phyloP scores from a whole-genome alignment of 1,140 invertebrate genomes.

The Drosophila azteca region DNA sequence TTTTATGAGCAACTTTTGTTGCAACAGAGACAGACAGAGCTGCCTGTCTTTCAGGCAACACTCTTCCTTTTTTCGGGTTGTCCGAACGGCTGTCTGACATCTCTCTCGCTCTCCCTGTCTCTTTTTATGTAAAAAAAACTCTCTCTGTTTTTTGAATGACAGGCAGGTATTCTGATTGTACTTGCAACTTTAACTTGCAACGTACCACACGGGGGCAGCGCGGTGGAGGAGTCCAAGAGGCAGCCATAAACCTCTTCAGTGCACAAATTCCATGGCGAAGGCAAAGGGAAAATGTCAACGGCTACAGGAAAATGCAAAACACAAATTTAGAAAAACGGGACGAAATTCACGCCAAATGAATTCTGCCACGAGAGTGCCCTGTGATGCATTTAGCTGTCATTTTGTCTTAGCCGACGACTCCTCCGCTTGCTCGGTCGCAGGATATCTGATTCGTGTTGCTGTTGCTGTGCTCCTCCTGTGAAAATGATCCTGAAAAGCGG shows the following conservation, averaged over 20 bases:
- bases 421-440: slow-evolving; percentile 24
- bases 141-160: not conserved
- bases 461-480: slow-evolving; percentile 13
- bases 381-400: slow-evolving; percentile 77
- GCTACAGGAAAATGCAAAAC: slow-evolving; percentile 57
- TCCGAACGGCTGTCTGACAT: slow-evolving; percentile 39
- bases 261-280: slow-evolving; percentile 16
- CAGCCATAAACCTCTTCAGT: slow-evolving; percentile 51
- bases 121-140: too few species aligned
- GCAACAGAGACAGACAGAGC: too few species aligned
- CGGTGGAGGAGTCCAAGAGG: not conserved
- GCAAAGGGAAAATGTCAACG: slow-evolving; percentile 16
- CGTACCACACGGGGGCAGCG: not conserved
- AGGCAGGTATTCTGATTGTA: slow-evolving; percentile 17
- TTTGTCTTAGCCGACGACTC: slow-evolving; percentile 60
- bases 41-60: too few species aligned
- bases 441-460: slow-evolving; percentile 29
- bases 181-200: slow-evolving; percentile 38
- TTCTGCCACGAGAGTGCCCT: slow-evolving; percentile 62
- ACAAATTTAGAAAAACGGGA: slow-evolving; percentile 31
- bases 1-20: slow-evolving; percentile 33
- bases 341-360: slow-evolving; percentile 71
- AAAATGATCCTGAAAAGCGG: slow-evolving; percentile 37
- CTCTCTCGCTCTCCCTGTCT: slow-evolving; percentile 11
- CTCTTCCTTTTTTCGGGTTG: slow-evolving; percentile 9